phyloP scores from a whole-genome alignment of 2,797 vertebrate genomes.

The Malurus leucopterus region DNA sequence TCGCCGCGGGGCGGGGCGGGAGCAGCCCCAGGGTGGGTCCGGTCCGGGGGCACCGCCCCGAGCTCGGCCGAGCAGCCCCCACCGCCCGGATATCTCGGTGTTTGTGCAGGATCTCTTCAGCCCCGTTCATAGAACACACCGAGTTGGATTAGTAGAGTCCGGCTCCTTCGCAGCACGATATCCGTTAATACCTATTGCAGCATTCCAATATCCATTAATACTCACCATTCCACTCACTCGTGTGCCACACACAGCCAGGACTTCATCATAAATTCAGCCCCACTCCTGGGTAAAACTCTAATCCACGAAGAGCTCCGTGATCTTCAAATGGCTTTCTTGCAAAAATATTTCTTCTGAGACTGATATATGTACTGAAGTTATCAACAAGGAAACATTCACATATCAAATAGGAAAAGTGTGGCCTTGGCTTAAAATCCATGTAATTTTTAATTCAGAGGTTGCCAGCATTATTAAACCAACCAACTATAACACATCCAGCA shows the following conservation, averaged over 20 bases:
- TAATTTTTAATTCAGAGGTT: not conserved
- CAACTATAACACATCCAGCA: not conserved
- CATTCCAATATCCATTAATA: fast-evolving
- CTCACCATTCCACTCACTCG: fast-evolving
- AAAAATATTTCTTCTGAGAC: not conserved
- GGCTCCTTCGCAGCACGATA: fast-evolving
- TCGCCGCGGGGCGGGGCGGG: not conserved
- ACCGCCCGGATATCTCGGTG: fast-evolving
- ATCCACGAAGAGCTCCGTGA: fast-evolving
- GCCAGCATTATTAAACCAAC: not conserved
- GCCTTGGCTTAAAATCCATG: not conserved
- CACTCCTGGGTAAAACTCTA: not conserved
- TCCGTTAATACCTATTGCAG: not conserved
- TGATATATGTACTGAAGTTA: not conserved
- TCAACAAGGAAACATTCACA: too few species aligned
- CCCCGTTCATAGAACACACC: fast-evolving
- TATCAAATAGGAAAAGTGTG: not conserved
- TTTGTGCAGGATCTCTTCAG: fast-evolving
- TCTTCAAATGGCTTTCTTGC: not conserved
- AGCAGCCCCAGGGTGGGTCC: not conserved
- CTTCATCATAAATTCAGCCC: not conserved
- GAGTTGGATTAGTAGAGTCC: fast-evolving
- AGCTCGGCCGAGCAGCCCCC: not conserved
- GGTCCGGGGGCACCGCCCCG: not conserved
- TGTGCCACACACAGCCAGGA: fast-evolving